phyloP scores from a whole-genome alignment of 1,140 invertebrate species.

The Plutomurus gul region DNA sequence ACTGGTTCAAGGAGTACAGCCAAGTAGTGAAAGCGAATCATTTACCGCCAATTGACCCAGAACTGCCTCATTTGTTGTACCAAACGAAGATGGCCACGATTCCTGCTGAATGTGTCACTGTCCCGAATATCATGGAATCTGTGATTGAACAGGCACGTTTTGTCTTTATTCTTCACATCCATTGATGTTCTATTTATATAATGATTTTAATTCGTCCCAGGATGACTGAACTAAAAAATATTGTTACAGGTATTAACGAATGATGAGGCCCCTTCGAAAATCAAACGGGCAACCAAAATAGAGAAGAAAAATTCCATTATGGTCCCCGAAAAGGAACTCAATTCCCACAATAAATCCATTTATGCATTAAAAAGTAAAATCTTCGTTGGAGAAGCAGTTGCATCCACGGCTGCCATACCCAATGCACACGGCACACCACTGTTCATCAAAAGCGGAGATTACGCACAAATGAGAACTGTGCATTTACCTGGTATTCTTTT shows the following conservation, averaged over 20 bases:
- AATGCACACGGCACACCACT: not conserved
- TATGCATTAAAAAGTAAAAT: too few relatives aligned
- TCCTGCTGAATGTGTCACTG: conserved; percentile 40
- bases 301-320: too few relatives aligned
- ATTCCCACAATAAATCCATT: too few relatives aligned
- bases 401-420: not conserved
- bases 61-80: not conserved
- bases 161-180: too few relatives aligned
- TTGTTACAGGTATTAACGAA: too few relatives aligned
- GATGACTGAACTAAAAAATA: too few relatives aligned
- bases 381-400: not conserved
- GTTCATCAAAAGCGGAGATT: conserved; percentile 37
- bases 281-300: too few relatives aligned
- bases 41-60: conserved; percentile 12
- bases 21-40: not conserved
- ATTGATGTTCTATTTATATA: too few relatives aligned
- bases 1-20: conserved; percentile 38
- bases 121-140: conserved; percentile 35
- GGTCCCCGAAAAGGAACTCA: too few relatives aligned
- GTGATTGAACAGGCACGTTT: conserved; percentile 39
- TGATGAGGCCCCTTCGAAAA: too few relatives aligned
- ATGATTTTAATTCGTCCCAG: too few relatives aligned
- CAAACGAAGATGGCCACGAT: conserved; percentile 1
- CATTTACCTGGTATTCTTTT: conserved; percentile 47
- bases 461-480: conserved; percentile 37